Evolutionary conservation across 2,113 vertebrate species (phyloP), one percentile per base, ranked within the genome.

Genomic region (Solea senegalensis): DNA sequence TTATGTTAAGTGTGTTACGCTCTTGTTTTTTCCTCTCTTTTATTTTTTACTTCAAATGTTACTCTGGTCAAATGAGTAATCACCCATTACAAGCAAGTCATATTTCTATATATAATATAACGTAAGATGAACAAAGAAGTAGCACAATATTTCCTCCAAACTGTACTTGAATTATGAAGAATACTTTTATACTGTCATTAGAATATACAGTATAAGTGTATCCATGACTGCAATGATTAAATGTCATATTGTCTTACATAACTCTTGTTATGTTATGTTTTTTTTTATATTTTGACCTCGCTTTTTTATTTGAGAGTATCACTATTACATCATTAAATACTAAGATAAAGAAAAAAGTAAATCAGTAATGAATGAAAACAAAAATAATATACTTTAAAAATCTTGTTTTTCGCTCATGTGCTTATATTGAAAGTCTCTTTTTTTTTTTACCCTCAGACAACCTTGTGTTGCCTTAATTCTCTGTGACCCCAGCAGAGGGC

Each of bases 401-500:
- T 21, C 21, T 21, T 21, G 21, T 21, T 21, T 21, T 21, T 21
- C 1, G 34, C 34, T 34, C 1, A 2, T 34, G 2, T 34, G 34
- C 5, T 34, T 4, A 34, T 4, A 34, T 34, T 34, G 34, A 34
- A 34, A 34, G 3, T 54, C 26, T 10, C 2, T 21, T 53, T 15
- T 54, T 2, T 69, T 6, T 72, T 14, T 69, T 49, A 34, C 27
- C 34, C 9, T 27, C 44, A 46, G 9, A 15, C 34, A 8, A 13
- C 51, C 56, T 28, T 27, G n/a, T 16, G 60, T 48, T n/a, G 41
- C 65, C 74, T 40, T 65, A 40, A 59, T 86, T 60, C 75, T 60
- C 74, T 40, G 44, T 80, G 85, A 80, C 78, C 83, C 90, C 90
- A 89, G 86, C 78, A 92, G 91, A 86, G 88, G 91, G 91, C 91